Evolutionary conservation across 2,797 vertebrate species (phyloP).

Genomic region (Leptodactylus fallax): DNA sequence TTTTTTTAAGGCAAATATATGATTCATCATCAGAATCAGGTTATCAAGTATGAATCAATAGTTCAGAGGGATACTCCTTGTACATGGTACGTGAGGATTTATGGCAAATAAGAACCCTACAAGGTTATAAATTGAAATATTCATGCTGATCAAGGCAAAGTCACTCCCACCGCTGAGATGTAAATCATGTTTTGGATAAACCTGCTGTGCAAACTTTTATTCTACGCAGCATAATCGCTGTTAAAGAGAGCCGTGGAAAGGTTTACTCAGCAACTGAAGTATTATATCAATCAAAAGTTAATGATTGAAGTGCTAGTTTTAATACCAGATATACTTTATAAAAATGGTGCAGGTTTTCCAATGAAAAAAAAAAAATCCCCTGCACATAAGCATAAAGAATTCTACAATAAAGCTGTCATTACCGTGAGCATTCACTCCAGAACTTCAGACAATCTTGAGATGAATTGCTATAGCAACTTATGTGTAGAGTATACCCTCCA

Average conservation of each 20-base stretch:
- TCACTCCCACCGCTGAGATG: conserved; percentile 15
- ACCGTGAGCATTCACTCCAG: background rate
- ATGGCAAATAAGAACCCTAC: background rate
- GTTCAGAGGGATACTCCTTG: background rate
- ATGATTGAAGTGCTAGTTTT: conserved; percentile 18
- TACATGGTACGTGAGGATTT: background rate
- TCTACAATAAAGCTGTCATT: background rate
- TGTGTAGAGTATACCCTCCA: background rate
- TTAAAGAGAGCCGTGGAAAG: background rate
- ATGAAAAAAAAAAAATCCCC: background rate
- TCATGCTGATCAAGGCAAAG: conserved; percentile 18
- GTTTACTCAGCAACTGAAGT: conserved; percentile 1
- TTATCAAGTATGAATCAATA: background rate
- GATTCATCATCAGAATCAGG: background rate
- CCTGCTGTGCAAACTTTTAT: conserved; percentile 8
- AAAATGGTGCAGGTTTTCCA: background rate
- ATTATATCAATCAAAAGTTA: conserved; percentile 26
- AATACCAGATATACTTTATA: background rate
- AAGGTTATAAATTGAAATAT: conserved; percentile 6
- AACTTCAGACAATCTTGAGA: background rate
- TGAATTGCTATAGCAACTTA: background rate
- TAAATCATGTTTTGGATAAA: background rate
- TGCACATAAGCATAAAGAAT: background rate
- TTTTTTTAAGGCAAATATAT: background rate
- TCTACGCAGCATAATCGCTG: background rate